Evolutionary conservation across 2,888 invertebrate genomes (phyloP), one percentile per base, ranked within the genome.

Genomic region (Daptonema setosum): DNA sequence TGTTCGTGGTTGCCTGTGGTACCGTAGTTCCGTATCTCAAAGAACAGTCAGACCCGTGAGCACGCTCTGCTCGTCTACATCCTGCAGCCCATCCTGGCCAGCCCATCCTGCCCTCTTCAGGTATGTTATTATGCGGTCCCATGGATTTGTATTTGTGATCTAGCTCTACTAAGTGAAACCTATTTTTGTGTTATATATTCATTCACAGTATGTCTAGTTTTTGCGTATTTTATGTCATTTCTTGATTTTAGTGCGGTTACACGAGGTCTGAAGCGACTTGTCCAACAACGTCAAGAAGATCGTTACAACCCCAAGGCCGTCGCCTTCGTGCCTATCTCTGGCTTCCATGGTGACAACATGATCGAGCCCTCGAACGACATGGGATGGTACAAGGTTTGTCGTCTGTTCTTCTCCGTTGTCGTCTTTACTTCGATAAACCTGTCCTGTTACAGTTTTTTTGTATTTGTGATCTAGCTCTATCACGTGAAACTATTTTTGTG

Each of bases 341-440:
- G 97, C 70, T 97, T 93, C 93, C 87, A 93, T 75, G 97, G 97
- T 74, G 97, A 99, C 79, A 99, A 97, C 82, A 95, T 99, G 93
- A 78, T 97, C 77, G 95, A 95, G 78, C n/a, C n/a, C n/a, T n/a
- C n/a, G n/a, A n/a, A n/a, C n/a, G n/a, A n/a, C n/a, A n/a, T n/a
- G n/a, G n/a, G n/a, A n/a, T n/a, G n/a, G n/a, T n/a, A n/a, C n/a
- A n/a, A n/a, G n/a, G n/a, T n/a, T n/a, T n/a, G n/a, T n/a, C n/a
- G n/a, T n/a, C n/a, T n/a, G n/a, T n/a, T n/a, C n/a, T n/a, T n/a
- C n/a, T n/a, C n/a, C n/a, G n/a, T n/a, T n/a, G n/a, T n/a, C n/a
- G n/a, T n/a, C n/a, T n/a, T n/a, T n/a, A n/a, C n/a, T n/a, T n/a
- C n/a, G n/a, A n/a, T n/a, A n/a, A n/a, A n/a, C n/a, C n/a, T n/a